Evolutionary conservation across 2,888 invertebrate genomes (phyloP).

Genomic region (Malthinus seriepunctatus): DNA sequence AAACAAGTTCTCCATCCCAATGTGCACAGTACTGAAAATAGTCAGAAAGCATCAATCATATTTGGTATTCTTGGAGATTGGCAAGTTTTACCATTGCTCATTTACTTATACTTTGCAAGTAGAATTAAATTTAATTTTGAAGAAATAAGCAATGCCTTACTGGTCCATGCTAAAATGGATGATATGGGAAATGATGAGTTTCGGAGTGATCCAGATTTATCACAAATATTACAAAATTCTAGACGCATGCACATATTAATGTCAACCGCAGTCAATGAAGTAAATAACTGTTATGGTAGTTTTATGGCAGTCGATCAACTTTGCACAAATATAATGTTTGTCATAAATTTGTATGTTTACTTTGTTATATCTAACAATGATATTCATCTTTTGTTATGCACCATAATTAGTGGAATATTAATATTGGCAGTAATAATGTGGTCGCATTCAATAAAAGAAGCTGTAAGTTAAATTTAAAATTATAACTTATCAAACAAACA

Average conservation of each 20-base stretch:
- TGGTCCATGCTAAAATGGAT: conserved; percentile 13
- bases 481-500: no score
- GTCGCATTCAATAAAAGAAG: conserved; percentile 34
- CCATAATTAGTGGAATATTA: conserved; percentile 30
- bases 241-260: conserved; percentile 35
- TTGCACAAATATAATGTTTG: conserved; percentile 33
- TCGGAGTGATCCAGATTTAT: conserved; percentile 25
- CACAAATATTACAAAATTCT: conserved; percentile 26
- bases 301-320: conserved; percentile 39
- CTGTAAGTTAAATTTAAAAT: conserved; percentile 22
- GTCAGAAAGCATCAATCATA: conserved; percentile 21
- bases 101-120: conserved; percentile 36
- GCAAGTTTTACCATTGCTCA: conserved; percentile 35
- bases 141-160: conserved; percentile 30
- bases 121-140: conserved; percentile 30
- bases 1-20: background rate
- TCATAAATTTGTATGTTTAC: conserved; percentile 34
- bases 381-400: conserved; percentile 30
- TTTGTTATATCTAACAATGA: conserved; percentile 16
- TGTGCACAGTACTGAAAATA: background rate
- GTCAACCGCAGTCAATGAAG: conserved; percentile 31
- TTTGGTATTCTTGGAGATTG: conserved; percentile 37
- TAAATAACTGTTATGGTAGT: conserved; percentile 36
- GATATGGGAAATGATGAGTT: conserved; percentile 18
- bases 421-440: conserved; percentile 29